phyloP scores from a whole-genome alignment of 2,797 vertebrate species.

The Chloroceryle inda region DNA sequence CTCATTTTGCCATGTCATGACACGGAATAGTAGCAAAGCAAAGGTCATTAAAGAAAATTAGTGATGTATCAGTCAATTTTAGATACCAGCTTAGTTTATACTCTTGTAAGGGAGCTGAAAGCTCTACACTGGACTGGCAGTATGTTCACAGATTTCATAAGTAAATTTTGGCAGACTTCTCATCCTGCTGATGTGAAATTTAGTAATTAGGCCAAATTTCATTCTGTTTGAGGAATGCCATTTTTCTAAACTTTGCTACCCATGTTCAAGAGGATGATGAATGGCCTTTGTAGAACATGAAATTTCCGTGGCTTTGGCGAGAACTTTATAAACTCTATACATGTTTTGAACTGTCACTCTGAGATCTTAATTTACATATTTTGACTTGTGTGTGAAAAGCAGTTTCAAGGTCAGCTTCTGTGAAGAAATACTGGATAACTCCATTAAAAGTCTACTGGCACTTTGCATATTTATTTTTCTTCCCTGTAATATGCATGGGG shows the following conservation, averaged over 20 bases:
- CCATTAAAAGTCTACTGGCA: constrained; percentile 82
- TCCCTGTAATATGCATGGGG: constrained; percentile 71
- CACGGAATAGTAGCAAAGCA: neutral
- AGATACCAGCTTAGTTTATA: neutral
- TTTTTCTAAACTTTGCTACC: neutral
- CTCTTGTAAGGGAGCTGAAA: neutral
- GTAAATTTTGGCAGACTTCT: neutral
- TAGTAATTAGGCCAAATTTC: constrained; percentile 11
- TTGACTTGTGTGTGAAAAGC: constrained; percentile 83
- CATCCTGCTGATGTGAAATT: neutral
- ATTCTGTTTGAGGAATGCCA: neutral
- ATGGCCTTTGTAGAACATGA: constrained; percentile 58
- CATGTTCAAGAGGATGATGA: constrained; percentile 33
- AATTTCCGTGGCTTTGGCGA: constrained; percentile 70
- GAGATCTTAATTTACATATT: constrained; percentile 84
- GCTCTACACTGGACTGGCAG: neutral
- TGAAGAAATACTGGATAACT: constrained; percentile 78
- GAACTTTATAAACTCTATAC: constrained; percentile 72
- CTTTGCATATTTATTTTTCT: constrained; percentile 85
- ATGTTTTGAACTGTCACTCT: constrained; percentile 75
- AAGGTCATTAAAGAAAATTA: neutral
- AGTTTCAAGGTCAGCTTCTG: constrained; percentile 86
- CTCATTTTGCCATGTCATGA: neutral
- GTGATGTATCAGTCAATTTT: neutral
- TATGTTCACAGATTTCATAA: neutral